A percentile compares a stretch with the other conserved stretches of the same genome.
Evolutionary conservation across 2,797 vertebrate genomes (phyloP).

Genomic region (Clarias platycephalus): DNA sequence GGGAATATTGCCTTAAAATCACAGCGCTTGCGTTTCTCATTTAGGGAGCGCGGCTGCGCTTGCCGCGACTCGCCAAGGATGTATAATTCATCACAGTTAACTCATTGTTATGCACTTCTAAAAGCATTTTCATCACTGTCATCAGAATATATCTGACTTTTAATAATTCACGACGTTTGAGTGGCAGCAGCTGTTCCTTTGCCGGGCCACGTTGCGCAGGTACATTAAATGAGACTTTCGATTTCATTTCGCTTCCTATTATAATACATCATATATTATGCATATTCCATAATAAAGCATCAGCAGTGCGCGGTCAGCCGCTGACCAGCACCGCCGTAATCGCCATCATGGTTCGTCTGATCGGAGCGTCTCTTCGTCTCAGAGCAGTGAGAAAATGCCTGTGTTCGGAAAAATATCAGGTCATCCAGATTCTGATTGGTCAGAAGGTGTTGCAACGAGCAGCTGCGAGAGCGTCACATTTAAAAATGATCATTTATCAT

Average conservation of each 20-base stretch:
- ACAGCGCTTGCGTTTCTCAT: slow-evolving; percentile 11
- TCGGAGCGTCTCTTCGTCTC: too few relatives aligned
- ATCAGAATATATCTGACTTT: slow-evolving; percentile 28
- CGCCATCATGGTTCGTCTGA: not conserved
- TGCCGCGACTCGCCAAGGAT: slow-evolving; percentile 20
- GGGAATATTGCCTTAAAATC: slow-evolving; percentile 18
- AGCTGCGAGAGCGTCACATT: not conserved
- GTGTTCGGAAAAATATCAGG: not conserved
- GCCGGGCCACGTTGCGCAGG: not conserved
- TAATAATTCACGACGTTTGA: slow-evolving; percentile 34
- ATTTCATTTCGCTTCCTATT: slow-evolving; percentile 14
- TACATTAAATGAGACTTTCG: slow-evolving; percentile 25
- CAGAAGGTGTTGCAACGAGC: not conserved
- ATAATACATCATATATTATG: slow-evolving; percentile 31
- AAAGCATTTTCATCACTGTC: slow-evolving; percentile 44
- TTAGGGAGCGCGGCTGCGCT: not conserved
- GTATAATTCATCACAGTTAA: slow-evolving; percentile 52
- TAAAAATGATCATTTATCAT: not conserved
- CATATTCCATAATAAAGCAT: slow-evolving; percentile 28
- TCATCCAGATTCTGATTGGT: not conserved
- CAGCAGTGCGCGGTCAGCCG: not conserved
- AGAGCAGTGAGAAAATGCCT: not conserved
- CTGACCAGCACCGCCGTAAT: not conserved
- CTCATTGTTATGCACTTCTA: slow-evolving; percentile 49
- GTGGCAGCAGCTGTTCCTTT: slow-evolving; percentile 36